A percentile compares a stretch with the other conserved stretches of the same genome.
These are phyloP conservation scores for Sturnira hondurensis DNA, from an alignment of 2,113 vertebrate genomes.

Conservation along the genomic window DNA sequence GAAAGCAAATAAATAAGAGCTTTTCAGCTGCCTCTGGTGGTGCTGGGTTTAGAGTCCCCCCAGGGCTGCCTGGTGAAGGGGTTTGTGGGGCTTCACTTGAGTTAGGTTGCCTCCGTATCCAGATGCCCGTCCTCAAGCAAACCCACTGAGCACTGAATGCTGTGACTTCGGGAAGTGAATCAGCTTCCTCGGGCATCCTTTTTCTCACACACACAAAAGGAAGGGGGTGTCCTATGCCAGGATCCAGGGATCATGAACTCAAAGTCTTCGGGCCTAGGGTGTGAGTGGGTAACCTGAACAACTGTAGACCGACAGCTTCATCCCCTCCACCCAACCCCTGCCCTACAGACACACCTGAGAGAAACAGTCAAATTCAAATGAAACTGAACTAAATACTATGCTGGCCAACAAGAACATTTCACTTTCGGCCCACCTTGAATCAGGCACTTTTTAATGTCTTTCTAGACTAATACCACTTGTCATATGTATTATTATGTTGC, in stretches of 20 bases:
- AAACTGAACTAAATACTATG: neutral
- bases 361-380: neutral
- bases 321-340: too few relatives aligned
- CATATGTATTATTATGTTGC: neutral
- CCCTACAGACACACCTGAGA: neutral
- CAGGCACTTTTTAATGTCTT: neutral
- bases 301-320: neutral
- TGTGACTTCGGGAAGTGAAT: neutral
- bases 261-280: neutral
- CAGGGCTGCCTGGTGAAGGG: rapidly evolving
- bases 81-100: neutral
- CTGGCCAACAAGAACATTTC: neutral
- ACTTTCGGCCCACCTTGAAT: neutral
- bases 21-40: neutral
- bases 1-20: neutral
- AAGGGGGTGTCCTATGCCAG: neutral
- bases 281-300: neutral
- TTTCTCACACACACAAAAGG: neutral
- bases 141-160: neutral
- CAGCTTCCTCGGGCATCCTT: neutral
- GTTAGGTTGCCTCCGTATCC: neutral
- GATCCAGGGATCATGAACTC: neutral
- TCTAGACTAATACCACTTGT: neutral
- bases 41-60: neutral
- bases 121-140: neutral